A percentile compares a stretch with the other conserved stretches of the same genome.
Evolutionary conservation across 1,140 invertebrate genomes (phyloP).

Genomic region (Papilio polyxenes): DNA sequence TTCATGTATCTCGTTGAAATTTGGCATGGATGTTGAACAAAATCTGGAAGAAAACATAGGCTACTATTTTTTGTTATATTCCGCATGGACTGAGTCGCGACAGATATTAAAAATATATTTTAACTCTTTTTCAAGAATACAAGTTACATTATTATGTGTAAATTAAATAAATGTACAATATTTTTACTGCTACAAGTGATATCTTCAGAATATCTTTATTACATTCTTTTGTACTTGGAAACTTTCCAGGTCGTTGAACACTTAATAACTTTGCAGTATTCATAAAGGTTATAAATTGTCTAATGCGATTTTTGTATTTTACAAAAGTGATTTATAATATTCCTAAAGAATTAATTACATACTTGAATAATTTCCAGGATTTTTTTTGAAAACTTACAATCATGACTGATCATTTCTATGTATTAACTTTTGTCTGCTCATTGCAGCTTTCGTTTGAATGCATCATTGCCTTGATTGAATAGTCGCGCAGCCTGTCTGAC

Average conservation of each 20-base stretch:
- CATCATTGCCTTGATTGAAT: constrained; percentile 58
- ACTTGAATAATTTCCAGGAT: neutral
- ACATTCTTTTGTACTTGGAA: neutral
- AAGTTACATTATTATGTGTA: too few relatives aligned
- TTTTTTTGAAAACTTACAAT: neutral
- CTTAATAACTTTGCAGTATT: constrained; percentile 8
- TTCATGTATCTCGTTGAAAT: too few relatives aligned
- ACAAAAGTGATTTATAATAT: neutral
- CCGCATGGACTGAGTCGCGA: too few relatives aligned
- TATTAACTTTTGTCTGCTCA: neutral
- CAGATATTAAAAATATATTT: too few relatives aligned
- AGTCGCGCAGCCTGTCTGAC: constrained; percentile 56
- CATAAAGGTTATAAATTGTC: constrained; percentile 4
- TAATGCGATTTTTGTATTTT: neutral
- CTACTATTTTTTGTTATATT: too few relatives aligned
- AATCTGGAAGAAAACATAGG: too few relatives aligned
- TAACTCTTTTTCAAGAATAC: too few relatives aligned
- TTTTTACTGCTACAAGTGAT: neutral
- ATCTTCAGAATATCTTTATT: too few relatives aligned
- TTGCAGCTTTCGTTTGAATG: constrained; percentile 44
- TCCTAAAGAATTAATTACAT: neutral
- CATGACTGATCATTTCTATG: too few relatives aligned
- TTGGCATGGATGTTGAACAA: too few relatives aligned
- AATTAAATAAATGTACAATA: too few relatives aligned
- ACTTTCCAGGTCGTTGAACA: neutral